A percentile compares a stretch with the other conserved stretches of the same genome.
Evolutionary conservation across 2,888 invertebrate genomes (phyloP).

Genomic region (Chelonus formosanus): DNA sequence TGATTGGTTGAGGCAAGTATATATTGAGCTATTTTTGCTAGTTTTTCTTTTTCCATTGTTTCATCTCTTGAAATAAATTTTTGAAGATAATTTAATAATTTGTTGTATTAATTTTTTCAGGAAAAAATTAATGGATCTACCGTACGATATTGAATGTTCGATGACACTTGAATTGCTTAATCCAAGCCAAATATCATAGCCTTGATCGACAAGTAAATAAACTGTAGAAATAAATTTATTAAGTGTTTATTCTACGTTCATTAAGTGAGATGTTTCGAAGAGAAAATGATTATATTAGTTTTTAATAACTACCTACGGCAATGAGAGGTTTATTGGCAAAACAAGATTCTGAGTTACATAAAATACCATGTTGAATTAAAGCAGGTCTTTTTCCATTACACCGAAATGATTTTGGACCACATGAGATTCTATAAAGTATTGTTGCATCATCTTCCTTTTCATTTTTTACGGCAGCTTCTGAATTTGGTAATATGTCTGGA

Average conservation of each 20-base stretch:
- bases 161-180: slow-evolving; percentile 49
- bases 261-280: not conserved
- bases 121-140: not conserved
- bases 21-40: slow-evolving; percentile 49
- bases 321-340: slow-evolving; percentile 51
- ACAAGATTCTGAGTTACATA: slow-evolving; percentile 50
- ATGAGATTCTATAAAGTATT: slow-evolving; percentile 50
- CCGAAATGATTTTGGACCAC: slow-evolving; percentile 50
- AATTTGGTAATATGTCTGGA: slow-evolving; percentile 41
- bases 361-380: slow-evolving; percentile 51
- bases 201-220: slow-evolving; percentile 54
- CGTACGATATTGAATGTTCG: slow-evolving; percentile 46
- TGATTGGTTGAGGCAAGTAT: slow-evolving; percentile 49
- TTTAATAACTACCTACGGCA: slow-evolving; percentile 37
- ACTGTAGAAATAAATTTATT: slow-evolving; percentile 38
- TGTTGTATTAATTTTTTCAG: not conserved
- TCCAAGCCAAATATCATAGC: slow-evolving; percentile 55
- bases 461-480: slow-evolving; percentile 33
- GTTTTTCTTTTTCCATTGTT: slow-evolving; percentile 45
- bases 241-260: not conserved
- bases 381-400: slow-evolving; percentile 47
- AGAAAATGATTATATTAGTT: not conserved
- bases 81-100: slow-evolving; percentile 1
- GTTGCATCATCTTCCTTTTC: slow-evolving; percentile 35
- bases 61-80: slow-evolving; percentile 43